These are phyloP conservation scores for Neria commutata DNA, from an alignment of 2,888 invertebrate species.

Conservation along the genomic window DNA sequence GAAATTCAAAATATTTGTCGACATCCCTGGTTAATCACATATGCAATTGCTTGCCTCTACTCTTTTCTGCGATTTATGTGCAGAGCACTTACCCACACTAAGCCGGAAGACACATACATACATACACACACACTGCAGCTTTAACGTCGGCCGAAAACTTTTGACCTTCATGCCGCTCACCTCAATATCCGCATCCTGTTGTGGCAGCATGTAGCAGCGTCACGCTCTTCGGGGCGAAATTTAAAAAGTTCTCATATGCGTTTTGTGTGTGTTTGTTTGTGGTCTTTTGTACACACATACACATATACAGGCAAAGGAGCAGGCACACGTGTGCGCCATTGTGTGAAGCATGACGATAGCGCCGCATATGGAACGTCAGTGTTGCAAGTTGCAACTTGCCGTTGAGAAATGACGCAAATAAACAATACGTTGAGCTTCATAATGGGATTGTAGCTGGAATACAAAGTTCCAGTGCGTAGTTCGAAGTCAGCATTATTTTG, in stretches of 20 bases:
- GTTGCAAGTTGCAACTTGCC: slow-evolving; percentile 14
- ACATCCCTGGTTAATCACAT: neutral
- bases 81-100: slow-evolving; percentile 6
- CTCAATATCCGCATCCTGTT: neutral
- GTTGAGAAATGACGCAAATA: slow-evolving; percentile 10
- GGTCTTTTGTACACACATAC: neutral
- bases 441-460: slow-evolving; percentile 25
- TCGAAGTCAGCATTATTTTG: too few relatives aligned
- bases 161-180: slow-evolving; percentile 45
- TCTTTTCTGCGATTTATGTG: neutral
- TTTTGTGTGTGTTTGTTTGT: neutral
- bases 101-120: neutral
- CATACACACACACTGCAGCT: neutral
- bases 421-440: slow-evolving; percentile 21
- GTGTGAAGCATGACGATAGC: slow-evolving; percentile 24
- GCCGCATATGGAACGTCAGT: neutral
- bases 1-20: too few relatives aligned
- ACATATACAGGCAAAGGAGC: neutral
- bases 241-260: slow-evolving; percentile 8
- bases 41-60: too few relatives aligned
- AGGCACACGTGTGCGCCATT: slow-evolving; percentile 2
- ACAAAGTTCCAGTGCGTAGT: too few relatives aligned
- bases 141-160: slow-evolving; percentile 45
- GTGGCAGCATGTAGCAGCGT: neutral
- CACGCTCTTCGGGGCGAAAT: too few relatives aligned